Evolutionary conservation across 1,140 invertebrate genomes (phyloP), one percentile per base, ranked within the genome.

Genomic region (Macrobrachium rosenbergii): DNA sequence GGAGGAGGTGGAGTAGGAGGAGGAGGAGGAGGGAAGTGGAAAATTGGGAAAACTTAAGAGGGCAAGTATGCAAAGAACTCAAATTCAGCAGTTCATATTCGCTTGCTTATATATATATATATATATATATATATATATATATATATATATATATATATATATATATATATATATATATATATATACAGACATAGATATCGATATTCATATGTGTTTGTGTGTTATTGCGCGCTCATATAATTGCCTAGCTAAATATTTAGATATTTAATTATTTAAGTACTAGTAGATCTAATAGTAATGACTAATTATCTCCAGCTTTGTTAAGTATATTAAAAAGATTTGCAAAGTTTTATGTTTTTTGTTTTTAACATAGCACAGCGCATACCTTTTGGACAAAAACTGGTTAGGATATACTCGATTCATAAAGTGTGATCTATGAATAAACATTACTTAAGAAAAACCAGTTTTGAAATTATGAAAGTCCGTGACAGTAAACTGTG

Each of bases 141-240:
- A 43, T 77, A 43, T 77, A 43, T 77, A 43, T 76, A 77, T 77
- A 43, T 77, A 43, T 43, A 43, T 77, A 43, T 77, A 43, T 77
- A 43, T 43, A 43, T 67, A 67, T 67, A 67, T 67, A 67, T 67
- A 67, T 67, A 67, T 67, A 67, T 67, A 67, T 67, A 67, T 76
- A 76, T 76, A 76, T 76, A 76, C 45, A 76, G 5, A 76, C 45
- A 76, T 76, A 76, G 5, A 76, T 76, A 76, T 76, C 5, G 5
- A 76, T 76, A 76, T 76, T 1, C 45, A 43, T 76, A 43, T 76
- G 8, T 76, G 21, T 76, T 1, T 76, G 21, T 76, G 21, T 76
- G 21, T 76, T 37, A 37, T 1, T 3, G 28, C 1, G 28, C 28
- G 1, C 28, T 37, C 28, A 2, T 37, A 37, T 3, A 37, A 3